Conservation (phyloP, 1,140 invertebrate genomes). For the Paracyclopina nana region DNA sequence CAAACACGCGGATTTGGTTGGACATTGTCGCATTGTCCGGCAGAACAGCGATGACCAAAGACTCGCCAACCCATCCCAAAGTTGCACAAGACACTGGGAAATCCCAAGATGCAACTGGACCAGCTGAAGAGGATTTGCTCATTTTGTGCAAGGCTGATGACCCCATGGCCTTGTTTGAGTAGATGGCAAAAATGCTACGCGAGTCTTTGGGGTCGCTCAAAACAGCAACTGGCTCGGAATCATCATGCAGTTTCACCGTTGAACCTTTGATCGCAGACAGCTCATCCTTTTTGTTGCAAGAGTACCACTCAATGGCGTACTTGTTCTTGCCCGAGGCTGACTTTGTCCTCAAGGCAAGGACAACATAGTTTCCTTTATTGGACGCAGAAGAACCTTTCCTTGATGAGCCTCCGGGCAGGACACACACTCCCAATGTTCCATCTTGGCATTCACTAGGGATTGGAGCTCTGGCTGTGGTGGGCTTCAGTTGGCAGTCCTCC, state of each 20-base stretch:
- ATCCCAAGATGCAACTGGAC: neutral
- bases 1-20: neutral
- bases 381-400: neutral
- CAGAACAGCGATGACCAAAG: neutral
- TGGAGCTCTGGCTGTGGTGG: slow-evolving; percentile 13
- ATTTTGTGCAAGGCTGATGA: neutral
- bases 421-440: slow-evolving; percentile 6
- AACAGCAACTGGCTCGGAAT: slow-evolving; percentile 6
- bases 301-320: slow-evolving; percentile 12
- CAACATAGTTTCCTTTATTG: neutral
- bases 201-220: slow-evolving; percentile 13
- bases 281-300: slow-evolving; percentile 8
- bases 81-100: neutral
- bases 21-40: neutral
- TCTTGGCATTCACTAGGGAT: slow-evolving; percentile 8
- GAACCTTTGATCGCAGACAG: neutral
- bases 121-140: neutral
- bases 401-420: neutral
- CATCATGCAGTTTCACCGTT: slow-evolving; percentile 8
- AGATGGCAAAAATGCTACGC: neutral
- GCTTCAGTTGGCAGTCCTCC: slow-evolving; percentile 9
- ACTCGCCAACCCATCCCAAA: slow-evolving; percentile 1
- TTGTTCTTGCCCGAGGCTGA: slow-evolving; percentile 16
- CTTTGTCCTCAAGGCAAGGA: slow-evolving; percentile 10
- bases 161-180: neutral